Percentiles rank a stretch among this genome's conserved stretches.
Evolutionary conservation across 1,140 invertebrate species (phyloP).

Genomic region (Delia radicum): DNA sequence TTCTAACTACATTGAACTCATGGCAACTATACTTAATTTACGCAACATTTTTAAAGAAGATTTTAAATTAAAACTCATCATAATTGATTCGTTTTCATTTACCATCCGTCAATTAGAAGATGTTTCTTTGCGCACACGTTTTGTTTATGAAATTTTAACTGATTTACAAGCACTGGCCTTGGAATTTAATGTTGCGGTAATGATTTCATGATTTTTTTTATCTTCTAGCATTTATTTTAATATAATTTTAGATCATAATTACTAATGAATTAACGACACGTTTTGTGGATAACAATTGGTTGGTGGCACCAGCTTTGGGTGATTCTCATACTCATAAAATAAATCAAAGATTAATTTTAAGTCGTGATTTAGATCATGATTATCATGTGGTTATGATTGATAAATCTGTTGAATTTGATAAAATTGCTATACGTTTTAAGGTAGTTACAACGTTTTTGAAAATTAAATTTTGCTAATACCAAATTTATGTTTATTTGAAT

Average conservation of each 20-base stretch:
- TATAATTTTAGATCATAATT: conserved; percentile 56
- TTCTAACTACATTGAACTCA: conserved; percentile 32
- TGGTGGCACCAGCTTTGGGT: conserved; percentile 56
- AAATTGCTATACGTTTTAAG: conserved; percentile 26
- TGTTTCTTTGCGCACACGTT: conserved; percentile 31
- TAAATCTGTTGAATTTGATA: conserved; percentile 19
- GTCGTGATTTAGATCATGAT: conserved; percentile 8
- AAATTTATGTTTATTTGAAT: background rate
- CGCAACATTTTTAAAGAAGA: conserved; percentile 26
- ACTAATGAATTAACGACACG: conserved; percentile 61
- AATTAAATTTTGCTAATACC: background rate
- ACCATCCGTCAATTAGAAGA: conserved; percentile 33
- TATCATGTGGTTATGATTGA: conserved; percentile 25
- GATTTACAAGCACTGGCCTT: conserved; percentile 36
- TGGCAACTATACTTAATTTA: conserved; percentile 33
- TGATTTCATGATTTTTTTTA: conserved; percentile 17
- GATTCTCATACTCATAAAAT: conserved; percentile 58
- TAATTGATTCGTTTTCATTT: conserved; percentile 44
- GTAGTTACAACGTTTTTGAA: background rate
- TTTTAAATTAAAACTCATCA: conserved; percentile 36
- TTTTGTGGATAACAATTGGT: conserved; percentile 46
- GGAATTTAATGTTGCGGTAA: conserved; percentile 38
- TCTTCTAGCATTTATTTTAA: background rate
- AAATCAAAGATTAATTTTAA: conserved; percentile 36
- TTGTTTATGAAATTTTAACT: conserved; percentile 35